Evolutionary conservation across 2,113 vertebrate genomes (phyloP).

Genomic region (Mastomys natalensis): DNA sequence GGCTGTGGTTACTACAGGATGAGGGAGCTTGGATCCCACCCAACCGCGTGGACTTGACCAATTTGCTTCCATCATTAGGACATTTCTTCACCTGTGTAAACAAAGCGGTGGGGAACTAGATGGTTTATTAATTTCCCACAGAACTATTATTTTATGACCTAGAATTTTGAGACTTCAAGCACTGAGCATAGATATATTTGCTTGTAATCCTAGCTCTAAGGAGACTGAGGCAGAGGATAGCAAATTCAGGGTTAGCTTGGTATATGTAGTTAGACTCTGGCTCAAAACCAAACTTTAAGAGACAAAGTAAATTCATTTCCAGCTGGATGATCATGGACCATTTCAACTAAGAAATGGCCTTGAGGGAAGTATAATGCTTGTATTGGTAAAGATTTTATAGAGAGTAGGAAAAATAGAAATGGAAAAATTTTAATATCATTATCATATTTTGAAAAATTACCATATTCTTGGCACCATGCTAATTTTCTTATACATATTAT

Average conservation of each 20-base stretch:
- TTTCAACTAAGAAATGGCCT: not conserved
- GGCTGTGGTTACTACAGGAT: not conserved
- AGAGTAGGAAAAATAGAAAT: not conserved
- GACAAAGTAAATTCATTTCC: not conserved
- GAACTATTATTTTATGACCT: not conserved
- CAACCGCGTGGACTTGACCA: not conserved
- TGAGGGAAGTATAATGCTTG: not conserved
- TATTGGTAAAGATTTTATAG: not conserved
- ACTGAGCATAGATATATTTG: not conserved
- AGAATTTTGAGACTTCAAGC: not conserved
- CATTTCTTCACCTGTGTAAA: not conserved
- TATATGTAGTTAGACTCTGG: not conserved
- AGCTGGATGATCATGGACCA: not conserved
- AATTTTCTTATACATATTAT: constrained; percentile 25
- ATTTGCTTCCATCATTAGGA: not conserved
- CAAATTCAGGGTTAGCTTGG: not conserved
- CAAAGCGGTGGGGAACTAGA: not conserved
- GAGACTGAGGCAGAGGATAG: not conserved
- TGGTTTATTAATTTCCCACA: not conserved
- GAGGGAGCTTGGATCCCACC: not conserved
- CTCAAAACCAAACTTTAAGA: not conserved
- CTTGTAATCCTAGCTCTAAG: not conserved
- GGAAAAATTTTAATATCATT: not conserved
- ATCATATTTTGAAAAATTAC: constrained; percentile 42
- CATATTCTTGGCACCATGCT: constrained; percentile 14